Percentiles rank a stretch among this genome's conserved stretches.
Conservation (phyloP, 2,888 invertebrate species). For the Portevinia maculata region DNA sequence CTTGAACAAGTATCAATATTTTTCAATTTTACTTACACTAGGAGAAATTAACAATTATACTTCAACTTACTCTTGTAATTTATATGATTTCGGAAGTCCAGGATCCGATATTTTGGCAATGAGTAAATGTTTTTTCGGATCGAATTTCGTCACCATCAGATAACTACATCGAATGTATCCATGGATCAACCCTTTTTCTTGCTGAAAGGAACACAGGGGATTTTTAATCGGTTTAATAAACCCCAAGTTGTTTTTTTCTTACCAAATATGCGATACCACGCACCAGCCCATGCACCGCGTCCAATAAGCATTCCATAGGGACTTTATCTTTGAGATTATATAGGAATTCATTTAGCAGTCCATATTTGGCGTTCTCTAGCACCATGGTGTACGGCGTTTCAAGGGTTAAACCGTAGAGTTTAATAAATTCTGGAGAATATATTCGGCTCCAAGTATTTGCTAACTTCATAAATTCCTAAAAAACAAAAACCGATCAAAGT, state of each 20-base stretch:
- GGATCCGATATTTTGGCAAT: conserved; percentile 93
- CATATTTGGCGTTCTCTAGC: conserved; percentile 90
- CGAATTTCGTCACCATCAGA: conserved; percentile 90
- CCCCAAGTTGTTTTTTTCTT: conserved; percentile 63
- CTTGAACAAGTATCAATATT: no score
- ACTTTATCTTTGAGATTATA: conserved; percentile 83
- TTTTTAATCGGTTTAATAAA: no score
- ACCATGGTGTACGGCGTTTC: conserved; percentile 91
- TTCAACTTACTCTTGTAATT: conserved; percentile 86
- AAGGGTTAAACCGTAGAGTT: conserved; percentile 90
- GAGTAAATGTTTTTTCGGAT: conserved; percentile 86
- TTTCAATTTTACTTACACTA: no score
- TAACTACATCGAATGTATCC: conserved; percentile 93
- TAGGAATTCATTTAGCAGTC: conserved; percentile 87
- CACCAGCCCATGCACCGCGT: conserved; percentile 91
- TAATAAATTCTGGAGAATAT: conserved; percentile 89
- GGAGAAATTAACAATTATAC: background rate
- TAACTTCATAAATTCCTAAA: conserved; percentile 90
- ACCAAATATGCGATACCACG: conserved; percentile 94
- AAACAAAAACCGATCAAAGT: background rate
- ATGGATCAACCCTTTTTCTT: conserved; percentile 92
- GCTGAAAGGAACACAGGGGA: conserved; percentile 84
- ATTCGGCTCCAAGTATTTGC: conserved; percentile 91
- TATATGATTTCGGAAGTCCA: conserved; percentile 87
- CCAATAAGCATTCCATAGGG: conserved; percentile 89